phyloP scores from a whole-genome alignment of 2,113 vertebrate species.

The Nymphicus hollandicus region DNA sequence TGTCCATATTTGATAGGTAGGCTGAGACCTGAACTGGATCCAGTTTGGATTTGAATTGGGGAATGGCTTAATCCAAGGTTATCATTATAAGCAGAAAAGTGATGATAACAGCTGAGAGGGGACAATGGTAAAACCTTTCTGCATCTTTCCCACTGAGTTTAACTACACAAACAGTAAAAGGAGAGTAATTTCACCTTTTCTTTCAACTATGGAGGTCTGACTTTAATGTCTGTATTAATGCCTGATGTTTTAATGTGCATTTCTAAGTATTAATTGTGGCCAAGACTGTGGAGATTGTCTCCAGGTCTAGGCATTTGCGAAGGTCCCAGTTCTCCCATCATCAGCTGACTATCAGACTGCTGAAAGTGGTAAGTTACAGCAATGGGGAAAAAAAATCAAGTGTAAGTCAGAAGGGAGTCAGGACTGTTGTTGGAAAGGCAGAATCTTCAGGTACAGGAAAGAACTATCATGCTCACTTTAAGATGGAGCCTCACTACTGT shows the following conservation, averaged over 20 bases:
- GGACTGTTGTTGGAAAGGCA: neutral
- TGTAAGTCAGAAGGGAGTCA: neutral
- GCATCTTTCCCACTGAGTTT: neutral
- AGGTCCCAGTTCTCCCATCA: neutral
- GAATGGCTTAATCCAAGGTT: neutral
- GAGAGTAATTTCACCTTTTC: neutral
- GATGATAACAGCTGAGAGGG: fast-evolving
- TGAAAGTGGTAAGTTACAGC: neutral
- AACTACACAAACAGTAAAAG: neutral
- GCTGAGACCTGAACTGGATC: neutral
- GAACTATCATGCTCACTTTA: neutral
- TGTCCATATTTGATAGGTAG: neutral
- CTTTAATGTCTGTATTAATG: neutral
- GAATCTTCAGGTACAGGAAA: neutral
- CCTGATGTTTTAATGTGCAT: neutral
- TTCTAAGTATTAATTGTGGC: neutral
- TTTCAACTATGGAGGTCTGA: neutral
- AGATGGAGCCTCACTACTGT: neutral
- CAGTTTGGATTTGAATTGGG: neutral
- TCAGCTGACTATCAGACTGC: neutral
- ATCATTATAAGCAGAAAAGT: neutral
- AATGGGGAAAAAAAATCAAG: neutral
- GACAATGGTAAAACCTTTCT: neutral
- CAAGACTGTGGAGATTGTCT: neutral
- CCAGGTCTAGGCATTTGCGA: neutral